Evolutionary conservation across 2,797 vertebrate genomes (phyloP).

Genomic region (Knipowitschia caucasica): DNA sequence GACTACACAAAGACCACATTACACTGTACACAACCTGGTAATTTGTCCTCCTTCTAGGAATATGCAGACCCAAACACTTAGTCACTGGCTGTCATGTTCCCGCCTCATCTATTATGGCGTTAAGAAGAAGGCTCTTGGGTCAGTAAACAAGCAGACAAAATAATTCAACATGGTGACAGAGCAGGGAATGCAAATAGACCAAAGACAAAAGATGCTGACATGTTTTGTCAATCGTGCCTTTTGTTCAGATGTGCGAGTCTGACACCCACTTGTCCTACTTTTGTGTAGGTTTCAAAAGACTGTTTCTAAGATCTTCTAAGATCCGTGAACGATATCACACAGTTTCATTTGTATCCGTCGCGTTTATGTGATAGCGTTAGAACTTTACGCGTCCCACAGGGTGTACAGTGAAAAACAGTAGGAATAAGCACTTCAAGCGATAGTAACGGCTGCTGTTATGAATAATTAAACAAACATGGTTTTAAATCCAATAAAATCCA

Average conservation of each 20-base stretch:
- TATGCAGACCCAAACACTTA: constrained; percentile 29
- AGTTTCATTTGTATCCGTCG: background rate
- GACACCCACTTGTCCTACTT: constrained; percentile 34
- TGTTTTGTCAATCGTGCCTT: constrained; percentile 31
- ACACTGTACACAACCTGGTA: constrained; percentile 24
- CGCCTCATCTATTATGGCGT: constrained; percentile 16
- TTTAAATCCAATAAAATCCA: no score
- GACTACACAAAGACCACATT: constrained; percentile 21
- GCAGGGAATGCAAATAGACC: constrained; percentile 25
- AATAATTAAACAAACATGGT: no score
- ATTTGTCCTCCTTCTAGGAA: constrained; percentile 32
- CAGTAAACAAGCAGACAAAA: constrained; percentile 21
- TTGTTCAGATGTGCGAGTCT: constrained; percentile 35
- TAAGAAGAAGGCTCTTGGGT: constrained; percentile 21
- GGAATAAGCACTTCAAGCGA: no score
- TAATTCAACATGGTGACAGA: constrained; percentile 32
- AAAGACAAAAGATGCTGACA: constrained; percentile 18
- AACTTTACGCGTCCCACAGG: no score
- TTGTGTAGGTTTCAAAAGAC: constrained; percentile 33
- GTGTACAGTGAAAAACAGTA: no score
- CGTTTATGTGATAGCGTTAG: background rate
- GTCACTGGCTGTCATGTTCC: constrained; percentile 19
- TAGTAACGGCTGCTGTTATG: no score
- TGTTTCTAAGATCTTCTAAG: constrained; percentile 27
- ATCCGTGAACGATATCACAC: constrained; percentile 10